Evolutionary conservation across 2,113 vertebrate species (phyloP).

Genomic region (Pagrus major): DNA sequence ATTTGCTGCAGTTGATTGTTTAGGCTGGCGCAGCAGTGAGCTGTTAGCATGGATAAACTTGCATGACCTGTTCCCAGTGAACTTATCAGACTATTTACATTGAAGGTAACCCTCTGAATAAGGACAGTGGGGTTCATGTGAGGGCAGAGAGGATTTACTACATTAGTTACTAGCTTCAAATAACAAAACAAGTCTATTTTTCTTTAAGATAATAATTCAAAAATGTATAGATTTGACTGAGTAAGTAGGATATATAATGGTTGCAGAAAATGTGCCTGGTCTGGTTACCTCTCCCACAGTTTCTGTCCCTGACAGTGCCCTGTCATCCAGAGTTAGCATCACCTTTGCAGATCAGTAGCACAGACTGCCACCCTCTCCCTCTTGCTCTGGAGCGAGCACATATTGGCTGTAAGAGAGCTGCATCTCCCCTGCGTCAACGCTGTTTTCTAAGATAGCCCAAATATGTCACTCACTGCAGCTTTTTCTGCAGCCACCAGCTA

Average conservation of each 20-base stretch:
- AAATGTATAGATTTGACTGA: background rate
- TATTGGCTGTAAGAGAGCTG: slow-evolving; percentile 57
- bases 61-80: background rate
- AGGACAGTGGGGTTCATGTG: background rate
- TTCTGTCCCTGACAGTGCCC: slow-evolving; percentile 17
- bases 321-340: slow-evolving; percentile 59
- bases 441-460: slow-evolving; percentile 57
- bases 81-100: background rate
- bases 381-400: slow-evolving; percentile 28
- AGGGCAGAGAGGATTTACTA: background rate
- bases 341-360: slow-evolving; percentile 57
- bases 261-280: slow-evolving; percentile 16
- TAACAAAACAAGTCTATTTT: background rate
- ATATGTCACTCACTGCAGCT: slow-evolving; percentile 73
- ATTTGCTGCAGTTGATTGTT: slow-evolving; percentile 31
- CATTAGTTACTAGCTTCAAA: background rate
- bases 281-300: background rate
- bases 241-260: background rate
- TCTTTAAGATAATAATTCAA: background rate
- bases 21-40: background rate
- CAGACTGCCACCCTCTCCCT: slow-evolving; percentile 30
- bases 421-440: slow-evolving; percentile 36
- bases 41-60: slow-evolving; percentile 1
- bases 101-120: background rate
- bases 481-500: slow-evolving; percentile 67